phyloP scores from a whole-genome alignment of 2,888 invertebrate species.

The Apoda limacodes region DNA sequence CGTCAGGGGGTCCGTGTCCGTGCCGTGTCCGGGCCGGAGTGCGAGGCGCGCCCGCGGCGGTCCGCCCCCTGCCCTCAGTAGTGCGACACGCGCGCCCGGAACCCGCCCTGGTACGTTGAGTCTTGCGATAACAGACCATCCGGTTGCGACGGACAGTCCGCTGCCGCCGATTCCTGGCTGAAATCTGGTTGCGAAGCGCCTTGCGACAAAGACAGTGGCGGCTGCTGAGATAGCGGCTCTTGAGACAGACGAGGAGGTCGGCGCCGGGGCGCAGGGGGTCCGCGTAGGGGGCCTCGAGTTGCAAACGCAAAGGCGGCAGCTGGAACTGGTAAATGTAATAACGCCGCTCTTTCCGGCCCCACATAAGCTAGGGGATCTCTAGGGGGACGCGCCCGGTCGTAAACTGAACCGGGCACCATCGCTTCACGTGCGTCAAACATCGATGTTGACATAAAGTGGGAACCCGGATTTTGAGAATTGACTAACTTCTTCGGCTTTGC shows the following conservation, averaged over 20 bases:
- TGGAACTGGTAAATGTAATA: conserved; percentile 87
- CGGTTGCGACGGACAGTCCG: conserved; percentile 93
- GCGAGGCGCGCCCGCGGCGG: conserved; percentile 73
- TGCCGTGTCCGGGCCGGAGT: conserved; percentile 30
- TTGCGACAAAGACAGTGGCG: conserved; percentile 78
- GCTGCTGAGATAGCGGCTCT: conserved; percentile 80
- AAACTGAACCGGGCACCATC: conserved; percentile 92
- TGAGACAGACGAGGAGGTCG: conserved; percentile 69
- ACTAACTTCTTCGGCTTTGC: conserved; percentile 97
- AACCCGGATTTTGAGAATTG: conserved; percentile 94
- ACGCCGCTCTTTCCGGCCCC: conserved; percentile 83
- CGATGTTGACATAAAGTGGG: conserved; percentile 97
- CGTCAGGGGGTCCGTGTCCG: conserved; percentile 29
- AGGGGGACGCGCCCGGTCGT: conserved; percentile 86
- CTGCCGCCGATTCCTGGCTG: conserved; percentile 85
- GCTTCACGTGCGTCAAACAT: conserved; percentile 98
- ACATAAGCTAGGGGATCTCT: conserved; percentile 95
- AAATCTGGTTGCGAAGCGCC: conserved; percentile 79
- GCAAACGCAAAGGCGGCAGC: conserved; percentile 94
- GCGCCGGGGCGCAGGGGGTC: conserved; percentile 57
- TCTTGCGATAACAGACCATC: conserved; percentile 96
- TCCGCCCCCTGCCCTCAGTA: conserved; percentile 88
- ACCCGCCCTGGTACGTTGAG: conserved; percentile 84
- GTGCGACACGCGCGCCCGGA: conserved; percentile 76
- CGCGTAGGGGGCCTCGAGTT: conserved; percentile 82